phyloP scores from a whole-genome alignment of 2,113 vertebrate genomes.

The Planiliza haematocheilus region DNA sequence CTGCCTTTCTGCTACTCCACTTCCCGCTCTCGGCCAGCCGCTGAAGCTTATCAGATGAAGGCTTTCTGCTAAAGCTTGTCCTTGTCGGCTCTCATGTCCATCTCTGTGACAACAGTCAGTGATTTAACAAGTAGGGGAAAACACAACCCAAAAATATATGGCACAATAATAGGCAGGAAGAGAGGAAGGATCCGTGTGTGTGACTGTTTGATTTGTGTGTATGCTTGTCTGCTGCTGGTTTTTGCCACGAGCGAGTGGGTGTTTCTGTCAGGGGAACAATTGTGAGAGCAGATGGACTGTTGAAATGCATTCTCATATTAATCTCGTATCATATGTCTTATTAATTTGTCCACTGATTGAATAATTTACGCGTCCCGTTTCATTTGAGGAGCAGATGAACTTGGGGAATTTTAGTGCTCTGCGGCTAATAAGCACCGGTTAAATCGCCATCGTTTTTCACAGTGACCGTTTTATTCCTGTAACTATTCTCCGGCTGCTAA shows the following conservation, averaged over 20 bases:
- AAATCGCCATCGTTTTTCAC: conserved; percentile 1
- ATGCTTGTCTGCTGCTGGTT: conserved; percentile 45
- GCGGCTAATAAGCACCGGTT: conserved; percentile 12
- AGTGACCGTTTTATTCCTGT: too few relatives aligned
- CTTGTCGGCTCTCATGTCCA: conserved; percentile 59
- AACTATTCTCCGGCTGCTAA: too few relatives aligned
- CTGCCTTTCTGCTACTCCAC: conserved; percentile 20
- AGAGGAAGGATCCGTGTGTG: conserved; percentile 16
- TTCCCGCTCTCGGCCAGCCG: conserved; percentile 22
- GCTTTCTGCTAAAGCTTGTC: conserved; percentile 54
- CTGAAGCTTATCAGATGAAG: conserved; percentile 60
- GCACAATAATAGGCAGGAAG: conserved; percentile 22
- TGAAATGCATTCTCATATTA: conserved; percentile 56
- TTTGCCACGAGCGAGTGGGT: conserved; percentile 51
- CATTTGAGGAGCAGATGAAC: conserved; percentile 27
- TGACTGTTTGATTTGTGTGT: conserved; percentile 46
- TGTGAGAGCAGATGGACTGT: conserved; percentile 66
- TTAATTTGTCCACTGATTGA: conserved; percentile 52
- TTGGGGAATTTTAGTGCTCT: conserved; percentile 5
- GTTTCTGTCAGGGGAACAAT: conserved; percentile 62
- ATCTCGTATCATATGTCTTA: conserved; percentile 67
- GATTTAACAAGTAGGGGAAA: conserved; percentile 48
- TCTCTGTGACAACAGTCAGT: conserved; percentile 55
- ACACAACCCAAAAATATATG: conserved; percentile 50
- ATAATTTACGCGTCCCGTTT: conserved; percentile 25